Evolutionary conservation across 2,888 invertebrate species (phyloP), one percentile per base, ranked within the genome.

Genomic region (Eupithecia subfuscata): DNA sequence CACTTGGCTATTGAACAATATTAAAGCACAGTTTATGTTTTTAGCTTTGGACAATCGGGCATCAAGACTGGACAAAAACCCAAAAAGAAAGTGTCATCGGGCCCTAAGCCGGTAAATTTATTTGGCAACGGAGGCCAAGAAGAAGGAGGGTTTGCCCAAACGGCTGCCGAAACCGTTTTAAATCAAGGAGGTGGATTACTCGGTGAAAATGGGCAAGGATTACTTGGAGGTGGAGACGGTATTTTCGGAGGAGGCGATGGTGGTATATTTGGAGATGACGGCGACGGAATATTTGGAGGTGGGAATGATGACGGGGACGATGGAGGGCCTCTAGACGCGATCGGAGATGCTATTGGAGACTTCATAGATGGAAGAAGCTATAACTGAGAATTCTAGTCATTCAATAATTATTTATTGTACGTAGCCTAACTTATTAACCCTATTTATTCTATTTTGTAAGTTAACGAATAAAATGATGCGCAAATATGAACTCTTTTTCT

Each of bases 21-120:
- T 0, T 56, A 22, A 2, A 56, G 22, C 12, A 12, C 22, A 56
- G 52, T 9, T n/a, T 52, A 64, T 68, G 4, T 67, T 90, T 88
- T 75, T 81, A 95, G 95, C 22, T 82, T 95, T 67, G 95, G 95
- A 45, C 79, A 91, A 56, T 89, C 91, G 34, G 95, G 95, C 6
- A 80, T 95, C 16, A 90, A 93, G 83, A 91, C 93, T n/a, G 94
- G 94, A 2, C 84, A 93, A 65, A 94, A 94, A 80, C 95, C 95
- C 7, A 77, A 67, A 67, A 67, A 93, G 79, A 94, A 94, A 48
- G 85, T 89, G 67, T 90, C 91, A 68, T 87, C 91, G 25, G 94
- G 92, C 8, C 94, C 94, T 4, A 88, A 89, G 69, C 92, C 95
- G 56, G 87, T 93, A 7, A 94, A 82, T 81, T 85, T 95, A 11